A percentile compares a stretch with the other conserved stretches of the same genome.
These are phyloP conservation scores for Craniophora ligustri DNA, from an alignment of 2,888 invertebrate species.

Conservation along the genomic window DNA sequence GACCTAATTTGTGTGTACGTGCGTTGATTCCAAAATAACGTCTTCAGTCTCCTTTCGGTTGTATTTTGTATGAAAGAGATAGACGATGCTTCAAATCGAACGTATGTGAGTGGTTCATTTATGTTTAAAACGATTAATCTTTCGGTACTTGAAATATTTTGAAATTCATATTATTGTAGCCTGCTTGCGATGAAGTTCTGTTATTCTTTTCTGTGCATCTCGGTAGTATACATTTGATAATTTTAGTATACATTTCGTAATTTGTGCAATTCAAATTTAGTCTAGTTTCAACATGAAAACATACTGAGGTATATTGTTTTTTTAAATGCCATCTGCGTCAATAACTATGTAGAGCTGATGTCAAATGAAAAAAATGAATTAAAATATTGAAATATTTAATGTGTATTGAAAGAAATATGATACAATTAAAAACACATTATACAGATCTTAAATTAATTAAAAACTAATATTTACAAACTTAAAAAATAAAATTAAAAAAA, in stretches of 20 bases:
- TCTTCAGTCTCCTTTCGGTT: conserved; percentile 11
- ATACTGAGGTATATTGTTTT: too few species aligned
- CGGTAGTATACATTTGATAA: not conserved
- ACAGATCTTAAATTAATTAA: too few species aligned
- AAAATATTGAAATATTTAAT: too few species aligned
- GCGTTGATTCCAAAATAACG: conserved; percentile 46
- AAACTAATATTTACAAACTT: too few species aligned
- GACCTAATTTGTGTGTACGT: conserved; percentile 45
- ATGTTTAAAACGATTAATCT: conserved; percentile 23
- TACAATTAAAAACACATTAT: too few species aligned
- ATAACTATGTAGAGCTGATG: too few species aligned
- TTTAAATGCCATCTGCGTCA: conserved; percentile 13
- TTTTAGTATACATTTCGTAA: too few species aligned
- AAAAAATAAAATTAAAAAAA: too few species aligned
- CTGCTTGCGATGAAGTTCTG: conserved; percentile 11
- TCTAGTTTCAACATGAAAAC: too few species aligned
- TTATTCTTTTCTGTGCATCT: conserved; percentile 15
- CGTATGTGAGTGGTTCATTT: conserved; percentile 30
- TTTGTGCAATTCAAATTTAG: too few species aligned
- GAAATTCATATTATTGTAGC: conserved; percentile 34
- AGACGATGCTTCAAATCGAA: conserved; percentile 20
- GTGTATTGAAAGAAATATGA: too few species aligned
- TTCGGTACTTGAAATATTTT: conserved; percentile 40
- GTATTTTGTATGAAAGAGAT: conserved; percentile 27
- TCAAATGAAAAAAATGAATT: too few species aligned